Evolutionary conservation across 2,113 vertebrate genomes (phyloP).

Genomic region (Corythornis vintsioides): DNA sequence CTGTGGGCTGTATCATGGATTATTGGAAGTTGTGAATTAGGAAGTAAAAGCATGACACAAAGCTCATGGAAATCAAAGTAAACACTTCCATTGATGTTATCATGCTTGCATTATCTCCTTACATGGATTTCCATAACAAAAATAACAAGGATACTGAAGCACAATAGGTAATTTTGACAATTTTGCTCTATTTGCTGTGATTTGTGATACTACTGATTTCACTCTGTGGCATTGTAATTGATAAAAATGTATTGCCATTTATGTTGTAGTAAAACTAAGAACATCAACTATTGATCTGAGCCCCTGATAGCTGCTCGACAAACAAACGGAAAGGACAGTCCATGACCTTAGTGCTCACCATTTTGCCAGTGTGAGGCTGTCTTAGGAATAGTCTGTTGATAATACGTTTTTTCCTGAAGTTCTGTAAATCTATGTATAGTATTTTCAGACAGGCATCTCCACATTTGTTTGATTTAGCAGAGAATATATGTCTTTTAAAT

Average conservation of each 20-base stretch:
- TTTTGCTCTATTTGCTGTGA: neutral
- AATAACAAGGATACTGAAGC: neutral
- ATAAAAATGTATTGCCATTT: neutral
- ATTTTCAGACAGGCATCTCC: neutral
- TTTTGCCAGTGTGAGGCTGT: neutral
- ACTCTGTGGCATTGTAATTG: neutral
- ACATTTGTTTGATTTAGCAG: neutral
- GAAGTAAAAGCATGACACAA: slow-evolving; percentile 11
- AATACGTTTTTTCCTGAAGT: neutral
- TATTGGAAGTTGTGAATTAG: slow-evolving; percentile 20
- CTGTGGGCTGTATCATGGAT: neutral
- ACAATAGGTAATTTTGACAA: neutral
- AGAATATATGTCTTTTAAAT: neutral
- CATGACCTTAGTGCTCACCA: neutral
- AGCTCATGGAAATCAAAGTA: neutral
- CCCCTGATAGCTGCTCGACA: neutral
- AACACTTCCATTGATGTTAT: neutral
- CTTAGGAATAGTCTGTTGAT: neutral
- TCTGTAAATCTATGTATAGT: neutral
- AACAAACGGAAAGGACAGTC: neutral
- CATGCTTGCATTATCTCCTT: neutral
- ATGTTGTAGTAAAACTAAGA: neutral
- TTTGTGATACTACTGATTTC: neutral
- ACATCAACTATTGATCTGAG: neutral
- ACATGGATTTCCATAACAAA: neutral